Percentiles rank a stretch among this genome's conserved stretches.
Evolutionary conservation across 2,797 vertebrate species (phyloP).

Genomic region (Notoglanidium macrostoma): DNA sequence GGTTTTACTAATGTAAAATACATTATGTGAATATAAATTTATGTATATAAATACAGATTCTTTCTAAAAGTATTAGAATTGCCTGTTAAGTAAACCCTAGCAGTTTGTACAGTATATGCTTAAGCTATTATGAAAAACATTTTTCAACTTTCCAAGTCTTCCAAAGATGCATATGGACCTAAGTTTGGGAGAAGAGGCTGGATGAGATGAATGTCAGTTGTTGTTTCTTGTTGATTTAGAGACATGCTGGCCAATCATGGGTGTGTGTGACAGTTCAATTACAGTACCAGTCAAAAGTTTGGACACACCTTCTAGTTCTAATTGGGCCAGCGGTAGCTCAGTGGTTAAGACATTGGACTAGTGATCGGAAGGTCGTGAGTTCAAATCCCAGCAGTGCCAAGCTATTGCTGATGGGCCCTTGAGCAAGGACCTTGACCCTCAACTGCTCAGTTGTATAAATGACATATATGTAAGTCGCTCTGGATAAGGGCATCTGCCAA

Average conservation of each 20-base stretch:
- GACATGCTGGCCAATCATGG: background rate
- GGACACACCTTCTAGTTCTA: too few species aligned
- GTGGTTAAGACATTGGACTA: too few species aligned
- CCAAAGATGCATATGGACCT: background rate
- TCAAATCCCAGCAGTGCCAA: too few species aligned
- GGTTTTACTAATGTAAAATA: background rate
- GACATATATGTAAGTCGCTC: too few species aligned
- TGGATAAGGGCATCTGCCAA: too few species aligned
- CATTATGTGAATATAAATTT: background rate
- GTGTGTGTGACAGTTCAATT: background rate
- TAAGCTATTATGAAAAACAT: background rate
- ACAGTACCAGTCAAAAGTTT: too few species aligned
- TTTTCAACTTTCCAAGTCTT: background rate
- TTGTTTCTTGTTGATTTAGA: background rate
- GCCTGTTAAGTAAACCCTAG: background rate
- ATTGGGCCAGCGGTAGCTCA: too few species aligned
- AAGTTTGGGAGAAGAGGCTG: background rate
- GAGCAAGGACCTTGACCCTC: too few species aligned
- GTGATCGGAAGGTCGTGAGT: too few species aligned
- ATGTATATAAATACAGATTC: background rate
- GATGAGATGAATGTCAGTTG: background rate
- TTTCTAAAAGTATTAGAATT: background rate
- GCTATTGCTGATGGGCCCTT: too few species aligned
- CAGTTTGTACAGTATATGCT: background rate
- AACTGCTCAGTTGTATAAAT: too few species aligned